Evolutionary conservation across 1,140 invertebrate species (phyloP).

Genomic region (Sitophilus oryzae): DNA sequence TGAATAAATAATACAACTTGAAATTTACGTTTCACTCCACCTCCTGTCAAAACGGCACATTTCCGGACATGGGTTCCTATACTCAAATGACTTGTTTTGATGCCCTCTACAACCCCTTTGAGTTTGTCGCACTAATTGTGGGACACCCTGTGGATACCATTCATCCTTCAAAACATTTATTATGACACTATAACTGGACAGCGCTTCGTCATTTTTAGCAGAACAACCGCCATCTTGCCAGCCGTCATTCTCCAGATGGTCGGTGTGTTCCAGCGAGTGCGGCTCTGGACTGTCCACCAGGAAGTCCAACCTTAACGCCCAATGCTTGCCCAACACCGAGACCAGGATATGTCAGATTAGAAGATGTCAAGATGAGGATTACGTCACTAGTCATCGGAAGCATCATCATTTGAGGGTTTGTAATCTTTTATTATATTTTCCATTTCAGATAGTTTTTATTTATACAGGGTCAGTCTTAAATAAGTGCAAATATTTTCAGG

Average conservation of each 20-base stretch:
- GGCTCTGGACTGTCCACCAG: conserved; percentile 58
- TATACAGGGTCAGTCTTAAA: too few relatives aligned
- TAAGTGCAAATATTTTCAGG: too few relatives aligned
- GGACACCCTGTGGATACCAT: too few relatives aligned
- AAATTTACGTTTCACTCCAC: too few relatives aligned
- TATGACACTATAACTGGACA: background rate
- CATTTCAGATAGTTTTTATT: too few relatives aligned
- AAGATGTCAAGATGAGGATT: conserved; percentile 36
- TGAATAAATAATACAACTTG: too few relatives aligned
- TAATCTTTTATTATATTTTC: background rate
- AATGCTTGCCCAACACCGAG: conserved; percentile 54
- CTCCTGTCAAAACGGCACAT: too few relatives aligned
- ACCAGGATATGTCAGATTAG: conserved; percentile 56
- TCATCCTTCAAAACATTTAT: too few relatives aligned
- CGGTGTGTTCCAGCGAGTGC: conserved; percentile 55
- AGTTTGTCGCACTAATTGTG: too few relatives aligned
- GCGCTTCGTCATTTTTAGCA: conserved; percentile 28
- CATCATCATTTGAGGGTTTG: conserved; percentile 42
- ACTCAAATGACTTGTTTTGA: too few relatives aligned
- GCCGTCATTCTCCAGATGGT: conserved; percentile 53
- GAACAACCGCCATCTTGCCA: conserved; percentile 40
- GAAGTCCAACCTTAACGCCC: conserved; percentile 54
- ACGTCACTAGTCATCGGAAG: conserved; percentile 23
- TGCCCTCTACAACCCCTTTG: too few relatives aligned
- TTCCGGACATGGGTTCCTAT: too few relatives aligned